A percentile compares a stretch with the other conserved stretches of the same genome.
Evolutionary conservation across 2,797 vertebrate species (phyloP).

Genomic region (Pangasius djambal): DNA sequence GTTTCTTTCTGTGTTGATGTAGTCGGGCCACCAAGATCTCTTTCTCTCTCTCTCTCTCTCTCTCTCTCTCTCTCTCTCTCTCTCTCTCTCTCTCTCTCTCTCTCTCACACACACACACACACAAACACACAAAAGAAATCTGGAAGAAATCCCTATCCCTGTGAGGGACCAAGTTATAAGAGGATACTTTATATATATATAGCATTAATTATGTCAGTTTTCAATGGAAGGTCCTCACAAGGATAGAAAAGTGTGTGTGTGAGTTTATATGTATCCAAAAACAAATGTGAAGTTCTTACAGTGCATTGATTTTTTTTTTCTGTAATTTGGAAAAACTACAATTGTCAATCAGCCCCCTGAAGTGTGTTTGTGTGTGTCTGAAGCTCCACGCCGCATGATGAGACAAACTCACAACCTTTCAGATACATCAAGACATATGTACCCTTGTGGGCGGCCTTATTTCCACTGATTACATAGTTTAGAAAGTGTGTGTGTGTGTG

Average conservation of each 20-base stretch:
- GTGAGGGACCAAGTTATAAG: neutral
- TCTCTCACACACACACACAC: neutral
- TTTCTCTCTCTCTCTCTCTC: too few species aligned
- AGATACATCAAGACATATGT: neutral
- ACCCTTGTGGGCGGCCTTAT: neutral
- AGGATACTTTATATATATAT: neutral
- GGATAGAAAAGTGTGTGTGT: neutral
- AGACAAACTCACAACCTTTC: neutral
- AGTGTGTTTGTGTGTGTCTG: neutral
- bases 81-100: neutral
- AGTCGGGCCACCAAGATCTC: conserved; percentile 62
- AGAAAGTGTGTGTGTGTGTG: conserved; percentile 39
- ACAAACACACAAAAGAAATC: neutral
- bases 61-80: neutral
- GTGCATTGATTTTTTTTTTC: neutral
- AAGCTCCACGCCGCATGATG: neutral
- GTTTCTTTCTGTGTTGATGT: conserved; percentile 68
- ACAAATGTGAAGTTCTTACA: neutral
- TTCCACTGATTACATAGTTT: neutral
- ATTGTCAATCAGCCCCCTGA: conserved; percentile 4
- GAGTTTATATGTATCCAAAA: neutral
- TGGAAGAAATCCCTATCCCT: neutral
- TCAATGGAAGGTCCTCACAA: neutral
- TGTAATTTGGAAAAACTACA: neutral
- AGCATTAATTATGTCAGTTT: neutral